Conservation (phyloP, 2,113 vertebrate species). For the Vimba vimba region DNA sequence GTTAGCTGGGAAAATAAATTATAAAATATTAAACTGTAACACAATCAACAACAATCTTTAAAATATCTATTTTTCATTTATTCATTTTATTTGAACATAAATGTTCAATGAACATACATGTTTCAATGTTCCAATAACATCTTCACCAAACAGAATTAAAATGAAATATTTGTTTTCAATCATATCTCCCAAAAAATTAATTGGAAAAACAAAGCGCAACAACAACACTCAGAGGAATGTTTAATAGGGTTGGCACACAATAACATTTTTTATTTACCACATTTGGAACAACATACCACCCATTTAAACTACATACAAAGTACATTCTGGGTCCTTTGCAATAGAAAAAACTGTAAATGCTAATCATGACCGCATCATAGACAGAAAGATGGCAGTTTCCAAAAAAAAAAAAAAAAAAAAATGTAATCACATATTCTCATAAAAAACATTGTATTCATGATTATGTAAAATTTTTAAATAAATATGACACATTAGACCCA, state of each 20-base stretch:
- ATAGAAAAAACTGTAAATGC: neutral
- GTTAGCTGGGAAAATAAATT: neutral
- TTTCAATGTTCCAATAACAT: neutral
- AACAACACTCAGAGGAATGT: neutral
- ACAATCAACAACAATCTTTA: neutral
- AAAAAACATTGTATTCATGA: neutral
- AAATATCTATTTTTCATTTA: neutral
- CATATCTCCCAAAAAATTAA: neutral
- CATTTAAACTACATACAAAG: neutral
- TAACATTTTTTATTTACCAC: neutral
- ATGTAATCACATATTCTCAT: neutral
- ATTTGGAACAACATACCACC: constrained; percentile 3
- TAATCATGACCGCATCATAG: neutral
- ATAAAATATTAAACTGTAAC: neutral
- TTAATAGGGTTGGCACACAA: neutral
- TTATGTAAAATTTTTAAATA: constrained; percentile 2
- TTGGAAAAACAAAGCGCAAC: neutral
- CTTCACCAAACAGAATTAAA: neutral
- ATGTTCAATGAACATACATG: neutral
- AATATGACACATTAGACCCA: neutral
- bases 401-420: neutral
- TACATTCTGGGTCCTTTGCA: neutral
- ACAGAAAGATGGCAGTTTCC: neutral
- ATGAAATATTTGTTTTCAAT: neutral
- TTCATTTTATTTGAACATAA: neutral